These are phyloP conservation scores for Naja naja DNA, from an alignment of 2,113 vertebrate species.

Conservation along the genomic window DNA sequence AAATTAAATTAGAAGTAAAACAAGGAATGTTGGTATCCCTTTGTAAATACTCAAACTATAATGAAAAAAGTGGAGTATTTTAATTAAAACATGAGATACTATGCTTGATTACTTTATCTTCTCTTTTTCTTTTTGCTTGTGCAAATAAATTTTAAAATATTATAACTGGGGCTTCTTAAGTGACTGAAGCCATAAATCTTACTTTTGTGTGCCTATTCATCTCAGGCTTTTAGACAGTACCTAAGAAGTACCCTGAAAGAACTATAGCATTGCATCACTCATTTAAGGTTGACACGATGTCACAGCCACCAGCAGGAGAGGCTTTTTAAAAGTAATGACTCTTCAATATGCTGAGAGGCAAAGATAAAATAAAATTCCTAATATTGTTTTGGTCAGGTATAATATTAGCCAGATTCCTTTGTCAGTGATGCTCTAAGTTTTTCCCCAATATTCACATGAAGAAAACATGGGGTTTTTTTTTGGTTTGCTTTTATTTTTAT, in stretches of 20 bases:
- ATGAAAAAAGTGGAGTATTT: neutral
- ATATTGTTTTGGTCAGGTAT: neutral
- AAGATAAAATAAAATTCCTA: neutral
- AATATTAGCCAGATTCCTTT: neutral
- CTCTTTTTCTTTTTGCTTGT: neutral
- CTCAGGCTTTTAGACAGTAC: slow-evolving; percentile 13
- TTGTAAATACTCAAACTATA: neutral
- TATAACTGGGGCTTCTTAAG: slow-evolving; percentile 12
- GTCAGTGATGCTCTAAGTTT: neutral
- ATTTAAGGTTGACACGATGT: neutral
- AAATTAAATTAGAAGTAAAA: neutral
- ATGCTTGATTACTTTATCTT: slow-evolving; percentile 6
- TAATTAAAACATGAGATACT: slow-evolving; percentile 3
- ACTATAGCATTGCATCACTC: slow-evolving; percentile 30
- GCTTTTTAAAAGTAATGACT: slow-evolving; percentile 24
- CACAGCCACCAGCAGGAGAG: neutral
- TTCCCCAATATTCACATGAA: neutral
- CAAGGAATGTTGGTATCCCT: neutral
- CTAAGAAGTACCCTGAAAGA: slow-evolving; percentile 17
- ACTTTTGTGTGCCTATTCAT: slow-evolving; percentile 9
- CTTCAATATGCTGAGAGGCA: neutral
- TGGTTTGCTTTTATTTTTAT: neutral
- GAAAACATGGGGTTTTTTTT: neutral
- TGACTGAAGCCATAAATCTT: slow-evolving; percentile 1
- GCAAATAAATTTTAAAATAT: neutral